phyloP scores from a whole-genome alignment of 2,888 invertebrate genomes.

The Agriopis aurantiaria region DNA sequence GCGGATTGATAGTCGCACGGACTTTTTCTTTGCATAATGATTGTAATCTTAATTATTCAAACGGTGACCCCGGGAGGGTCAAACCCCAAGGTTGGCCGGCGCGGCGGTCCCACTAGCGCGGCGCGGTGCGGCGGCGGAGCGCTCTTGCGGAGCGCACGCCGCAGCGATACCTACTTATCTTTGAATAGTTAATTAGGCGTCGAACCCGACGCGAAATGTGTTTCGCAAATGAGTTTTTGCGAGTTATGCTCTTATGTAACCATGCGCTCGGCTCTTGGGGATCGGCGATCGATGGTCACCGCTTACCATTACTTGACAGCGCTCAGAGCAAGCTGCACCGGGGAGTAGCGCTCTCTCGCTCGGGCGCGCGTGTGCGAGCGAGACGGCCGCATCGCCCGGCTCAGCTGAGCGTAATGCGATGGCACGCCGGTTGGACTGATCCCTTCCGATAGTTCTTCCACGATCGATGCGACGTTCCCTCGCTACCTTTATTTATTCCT shows the following conservation, averaged over 20 bases:
- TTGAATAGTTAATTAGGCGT: slow-evolving; percentile 59
- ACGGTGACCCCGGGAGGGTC: slow-evolving; percentile 46
- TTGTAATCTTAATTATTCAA: slow-evolving; percentile 50
- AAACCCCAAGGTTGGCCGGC: slow-evolving; percentile 47
- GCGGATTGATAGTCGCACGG: slow-evolving; percentile 30
- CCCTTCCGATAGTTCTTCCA: slow-evolving; percentile 43
- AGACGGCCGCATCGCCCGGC: slow-evolving; percentile 30
- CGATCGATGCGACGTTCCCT: slow-evolving; percentile 35
- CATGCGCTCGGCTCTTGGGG: slow-evolving; percentile 37
- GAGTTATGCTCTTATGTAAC: slow-evolving; percentile 52
- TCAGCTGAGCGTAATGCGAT: slow-evolving; percentile 38
- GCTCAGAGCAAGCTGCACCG: slow-evolving; percentile 39
- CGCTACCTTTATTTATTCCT: slow-evolving; percentile 1
- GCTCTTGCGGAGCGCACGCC: slow-evolving; percentile 24
- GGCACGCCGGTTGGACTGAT: slow-evolving; percentile 38
- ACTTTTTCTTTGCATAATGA: slow-evolving; percentile 46
- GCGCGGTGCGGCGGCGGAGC: slow-evolving; percentile 19
- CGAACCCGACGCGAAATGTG: slow-evolving; percentile 47
- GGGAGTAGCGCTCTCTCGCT: slow-evolving; percentile 38
- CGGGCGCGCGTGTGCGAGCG: slow-evolving; percentile 37
- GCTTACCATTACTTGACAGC: slow-evolving; percentile 46
- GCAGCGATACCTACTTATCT: slow-evolving; percentile 49
- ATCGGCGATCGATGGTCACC: slow-evolving; percentile 48
- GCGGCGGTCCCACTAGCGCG: slow-evolving; percentile 24
- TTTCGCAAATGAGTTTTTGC: slow-evolving; percentile 61